phyloP scores from a whole-genome alignment of 2,888 invertebrate species.

The Pterostichus madidus region DNA sequence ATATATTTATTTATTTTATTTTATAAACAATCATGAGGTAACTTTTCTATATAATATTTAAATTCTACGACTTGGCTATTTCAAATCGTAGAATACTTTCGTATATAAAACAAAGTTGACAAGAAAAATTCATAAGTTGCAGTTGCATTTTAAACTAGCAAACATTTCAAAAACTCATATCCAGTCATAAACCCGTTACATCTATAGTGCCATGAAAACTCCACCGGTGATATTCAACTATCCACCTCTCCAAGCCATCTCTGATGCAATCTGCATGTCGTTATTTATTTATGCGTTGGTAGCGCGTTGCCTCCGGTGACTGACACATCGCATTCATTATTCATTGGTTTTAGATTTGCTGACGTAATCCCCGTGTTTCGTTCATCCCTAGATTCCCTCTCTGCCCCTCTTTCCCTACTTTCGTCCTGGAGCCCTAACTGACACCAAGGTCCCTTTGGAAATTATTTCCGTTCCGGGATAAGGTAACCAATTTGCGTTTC shows the following conservation, averaged over 20 bases:
- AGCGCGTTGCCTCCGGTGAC: conserved; percentile 51
- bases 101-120: too few species aligned
- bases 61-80: too few species aligned
- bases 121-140: neutral
- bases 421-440: neutral
- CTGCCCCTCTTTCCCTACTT: conserved; percentile 30
- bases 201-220: neutral
- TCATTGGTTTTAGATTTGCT: conserved; percentile 68
- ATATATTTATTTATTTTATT: too few species aligned
- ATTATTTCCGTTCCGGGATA: conserved; percentile 56
- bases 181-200: neutral
- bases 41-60: too few species aligned
- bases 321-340: conserved; percentile 67
- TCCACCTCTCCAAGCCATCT: neutral
- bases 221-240: neutral
- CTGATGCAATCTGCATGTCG: conserved; percentile 67
- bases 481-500: conserved; percentile 54
- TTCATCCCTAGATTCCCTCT: conserved; percentile 55
- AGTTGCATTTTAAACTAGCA: neutral
- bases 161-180: neutral
- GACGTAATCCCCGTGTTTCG: conserved; percentile 67
- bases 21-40: too few species aligned
- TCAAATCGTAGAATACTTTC: too few species aligned
- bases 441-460: conserved; percentile 24
- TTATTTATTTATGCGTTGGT: conserved; percentile 67